Base-by-base conservation (phyloP, 2,797 vertebrate species). In the Odontamblyopus rebecca region DNA sequence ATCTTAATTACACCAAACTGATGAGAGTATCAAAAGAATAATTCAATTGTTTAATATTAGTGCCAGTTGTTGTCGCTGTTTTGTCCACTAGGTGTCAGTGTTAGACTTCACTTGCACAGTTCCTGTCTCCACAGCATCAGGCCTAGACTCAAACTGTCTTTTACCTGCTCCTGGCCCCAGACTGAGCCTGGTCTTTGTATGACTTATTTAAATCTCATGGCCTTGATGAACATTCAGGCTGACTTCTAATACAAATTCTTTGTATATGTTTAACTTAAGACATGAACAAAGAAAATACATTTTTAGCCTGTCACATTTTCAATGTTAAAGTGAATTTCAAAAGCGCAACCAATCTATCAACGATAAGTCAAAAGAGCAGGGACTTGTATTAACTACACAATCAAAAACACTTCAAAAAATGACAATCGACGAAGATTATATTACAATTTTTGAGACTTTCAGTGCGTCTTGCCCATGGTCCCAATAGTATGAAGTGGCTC, bases 41-140 rank as follows among this genome's bases (percentile, higher is more conserved):
- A 0, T 35, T 35, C 32, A 1, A 38, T 61, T 12, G 4, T 61
- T 13, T 13, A 3, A 6, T 30, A 30, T 8, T 16, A 48, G 44
- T 3, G 13, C 12, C 15, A n/a, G 54, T 26, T 11, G 26, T 0
- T 63, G 81, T 73, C 54, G 38, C 79, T 69, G 2, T 6, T 0
- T 2, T 18, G 0, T 70, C 89, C 91, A 86, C 81, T 16, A 70
- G 86, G 86, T 75, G 83, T 81, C 90, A 86, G 82, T 80, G 68
- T 86, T 29, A 30, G 56, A 76, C 69, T 16, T 18, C 6, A 44
- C 66, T 70, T 57, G 27, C 6, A 5, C 5, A 11, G 15, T 0
- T 2, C 6, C 35, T 16, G 15, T 29, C 9, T 15, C 26, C 8
- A 9, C 54, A 26, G 23, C 56, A 9, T 54, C 53, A 59, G 56